Evolutionary conservation across 2,888 invertebrate species (phyloP).

Genomic region (Hydraecia micacea): DNA sequence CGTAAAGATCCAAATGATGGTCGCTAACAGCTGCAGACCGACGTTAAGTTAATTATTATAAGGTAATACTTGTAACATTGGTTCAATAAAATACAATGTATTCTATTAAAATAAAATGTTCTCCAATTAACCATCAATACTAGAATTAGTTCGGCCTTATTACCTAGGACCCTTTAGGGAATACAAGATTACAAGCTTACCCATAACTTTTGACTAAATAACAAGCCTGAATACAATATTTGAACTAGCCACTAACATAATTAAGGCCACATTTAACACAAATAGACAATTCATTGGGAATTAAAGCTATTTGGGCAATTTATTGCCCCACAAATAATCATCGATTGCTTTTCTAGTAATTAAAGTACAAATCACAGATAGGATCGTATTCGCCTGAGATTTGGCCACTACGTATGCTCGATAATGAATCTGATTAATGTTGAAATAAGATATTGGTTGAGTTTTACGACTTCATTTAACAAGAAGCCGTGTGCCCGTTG

Average conservation of each 20-base stretch:
- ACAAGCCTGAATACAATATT: not conserved
- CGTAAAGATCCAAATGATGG: too few relatives aligned
- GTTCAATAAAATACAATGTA: too few relatives aligned
- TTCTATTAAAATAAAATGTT: not conserved
- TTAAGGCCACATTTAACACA: conserved; percentile 40
- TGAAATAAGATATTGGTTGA: conserved; percentile 21
- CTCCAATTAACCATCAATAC: too few relatives aligned
- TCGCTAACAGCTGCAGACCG: too few relatives aligned
- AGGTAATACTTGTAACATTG: too few relatives aligned
- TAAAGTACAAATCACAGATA: conserved; percentile 39
- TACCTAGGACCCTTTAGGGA: not conserved
- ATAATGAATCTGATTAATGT: conserved; percentile 23
- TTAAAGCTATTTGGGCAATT: conserved; percentile 42
- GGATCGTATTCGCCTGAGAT: conserved; percentile 39
- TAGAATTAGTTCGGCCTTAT: not conserved
- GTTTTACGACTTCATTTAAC: not conserved
- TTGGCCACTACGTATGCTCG: conserved; percentile 8
- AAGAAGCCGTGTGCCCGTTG: not conserved
- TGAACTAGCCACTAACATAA: conserved; percentile 23
- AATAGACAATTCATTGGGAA: conserved; percentile 19
- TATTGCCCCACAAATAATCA: conserved; percentile 40
- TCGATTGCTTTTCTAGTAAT: conserved; percentile 39
- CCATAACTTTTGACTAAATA: not conserved
- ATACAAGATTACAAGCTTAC: not conserved
- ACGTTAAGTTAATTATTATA: too few relatives aligned